Evolutionary conservation across 92 coral and sea anemone genomes (phyloP).

Genomic region (Plumapathes pennacea): DNA sequence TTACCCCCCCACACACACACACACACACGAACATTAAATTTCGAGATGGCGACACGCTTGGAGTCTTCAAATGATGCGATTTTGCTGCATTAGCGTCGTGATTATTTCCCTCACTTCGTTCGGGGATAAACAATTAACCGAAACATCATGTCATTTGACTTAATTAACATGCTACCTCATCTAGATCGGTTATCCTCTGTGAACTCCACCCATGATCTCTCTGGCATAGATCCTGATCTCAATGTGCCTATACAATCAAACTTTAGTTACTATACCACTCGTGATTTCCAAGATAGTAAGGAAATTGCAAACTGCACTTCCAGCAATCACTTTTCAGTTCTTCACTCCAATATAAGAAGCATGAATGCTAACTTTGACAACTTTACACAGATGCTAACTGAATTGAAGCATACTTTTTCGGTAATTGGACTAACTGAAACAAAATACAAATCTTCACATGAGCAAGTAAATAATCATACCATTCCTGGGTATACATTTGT

Average conservation of each 20-base stretch:
- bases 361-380: slow-evolving; percentile 38
- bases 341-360: slow-evolving; percentile 41
- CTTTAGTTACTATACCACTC: slow-evolving; percentile 44
- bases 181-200: slow-evolving; percentile 31
- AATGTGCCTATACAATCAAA: slow-evolving; percentile 43
- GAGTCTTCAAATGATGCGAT: no score
- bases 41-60: no score
- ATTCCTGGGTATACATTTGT: slow-evolving; percentile 29
- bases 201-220: slow-evolving; percentile 38
- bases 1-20: no score
- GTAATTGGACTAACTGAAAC: slow-evolving; percentile 46
- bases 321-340: slow-evolving; percentile 12
- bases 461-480: slow-evolving; percentile 4
- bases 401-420: slow-evolving; percentile 27
- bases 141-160: no score
- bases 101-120: no score
- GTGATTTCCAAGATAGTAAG: slow-evolving; percentile 38
- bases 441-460: slow-evolving; percentile 5
- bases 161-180: no score
- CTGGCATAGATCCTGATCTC: slow-evolving; percentile 45
- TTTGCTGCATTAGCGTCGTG: no score
- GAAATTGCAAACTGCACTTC: slow-evolving; percentile 22
- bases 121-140: no score
- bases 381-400: slow-evolving; percentile 15
- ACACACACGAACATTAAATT: no score